Conservation (phyloP, 1,140 invertebrate genomes). For the Hycleus phaleratus region DNA sequence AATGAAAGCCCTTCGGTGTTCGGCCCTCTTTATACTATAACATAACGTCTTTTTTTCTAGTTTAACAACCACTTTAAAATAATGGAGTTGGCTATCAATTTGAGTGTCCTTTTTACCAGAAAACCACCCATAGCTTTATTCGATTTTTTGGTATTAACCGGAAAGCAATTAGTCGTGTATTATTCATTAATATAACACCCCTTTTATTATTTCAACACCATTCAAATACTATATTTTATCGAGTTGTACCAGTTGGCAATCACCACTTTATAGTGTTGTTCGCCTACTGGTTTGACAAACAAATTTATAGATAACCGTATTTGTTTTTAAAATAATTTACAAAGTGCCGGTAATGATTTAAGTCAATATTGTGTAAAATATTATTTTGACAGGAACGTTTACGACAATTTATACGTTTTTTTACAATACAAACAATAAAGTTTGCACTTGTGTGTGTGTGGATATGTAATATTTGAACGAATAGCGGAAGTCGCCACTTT, state of each 20-base stretch:
- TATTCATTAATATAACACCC: not conserved
- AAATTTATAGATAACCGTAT: too few relatives aligned
- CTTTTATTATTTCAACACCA: not conserved
- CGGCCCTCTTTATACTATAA: not conserved
- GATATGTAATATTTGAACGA: conserved; percentile 11
- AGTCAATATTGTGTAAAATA: not conserved
- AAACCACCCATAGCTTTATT: not conserved
- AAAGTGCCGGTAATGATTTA: not conserved
- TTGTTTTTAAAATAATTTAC: too few relatives aligned
- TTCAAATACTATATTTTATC: too few relatives aligned
- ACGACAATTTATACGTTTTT: not conserved
- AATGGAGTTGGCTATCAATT: conserved; percentile 4
- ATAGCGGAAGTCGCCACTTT: conserved; percentile 27
- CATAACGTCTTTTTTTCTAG: not conserved
- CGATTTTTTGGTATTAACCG: not conserved
- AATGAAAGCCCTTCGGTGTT: not conserved
- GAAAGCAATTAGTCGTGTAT: not conserved
- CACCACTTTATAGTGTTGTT: too few relatives aligned
- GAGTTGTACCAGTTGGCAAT: too few relatives aligned
- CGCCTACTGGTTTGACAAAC: too few relatives aligned
- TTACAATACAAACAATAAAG: conserved; percentile 19
- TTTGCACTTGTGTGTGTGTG: conserved; percentile 7
- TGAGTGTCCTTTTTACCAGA: conserved; percentile 17
- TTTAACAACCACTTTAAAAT: conserved; percentile 4
- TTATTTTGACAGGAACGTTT: not conserved